Evolutionary conservation across 2,113 vertebrate species (phyloP).

Genomic region (Notarius lentiginosus): DNA sequence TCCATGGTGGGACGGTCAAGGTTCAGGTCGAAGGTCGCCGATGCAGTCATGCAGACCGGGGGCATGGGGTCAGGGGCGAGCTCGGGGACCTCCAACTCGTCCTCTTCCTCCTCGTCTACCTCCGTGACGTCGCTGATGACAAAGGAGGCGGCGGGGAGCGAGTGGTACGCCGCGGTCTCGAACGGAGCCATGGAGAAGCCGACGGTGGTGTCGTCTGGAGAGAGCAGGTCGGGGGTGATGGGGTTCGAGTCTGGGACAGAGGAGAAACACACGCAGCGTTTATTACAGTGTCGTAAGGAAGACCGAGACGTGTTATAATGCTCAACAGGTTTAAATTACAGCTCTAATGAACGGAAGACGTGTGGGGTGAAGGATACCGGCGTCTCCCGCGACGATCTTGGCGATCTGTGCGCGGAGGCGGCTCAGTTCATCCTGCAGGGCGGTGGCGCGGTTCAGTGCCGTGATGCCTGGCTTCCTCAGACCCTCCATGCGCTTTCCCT

Average conservation of each 20-base stretch:
- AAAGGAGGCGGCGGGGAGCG: slow-evolving; percentile 83
- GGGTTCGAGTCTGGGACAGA: slow-evolving; percentile 82
- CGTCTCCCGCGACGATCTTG: slow-evolving; percentile 85
- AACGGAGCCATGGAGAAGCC: slow-evolving; percentile 92
- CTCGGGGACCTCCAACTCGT: slow-evolving; percentile 81
- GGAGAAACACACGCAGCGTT: background rate
- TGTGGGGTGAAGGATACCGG: slow-evolving; percentile 70
- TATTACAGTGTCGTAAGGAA: background rate
- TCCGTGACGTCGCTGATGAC: slow-evolving; percentile 97
- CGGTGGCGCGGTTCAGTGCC: slow-evolving; percentile 87
- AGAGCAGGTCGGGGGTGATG: slow-evolving; percentile 89
- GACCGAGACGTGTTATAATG: background rate
- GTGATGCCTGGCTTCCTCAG: slow-evolving; percentile 90
- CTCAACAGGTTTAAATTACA: background rate
- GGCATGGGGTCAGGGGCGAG: slow-evolving; percentile 81
- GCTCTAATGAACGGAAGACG: too few species aligned
- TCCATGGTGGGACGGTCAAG: slow-evolving; percentile 81
- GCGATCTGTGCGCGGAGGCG: slow-evolving; percentile 92
- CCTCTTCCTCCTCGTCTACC: slow-evolving; percentile 77
- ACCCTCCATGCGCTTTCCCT: slow-evolving; percentile 88
- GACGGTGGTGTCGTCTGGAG: slow-evolving; percentile 89
- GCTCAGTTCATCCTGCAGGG: slow-evolving; percentile 94
- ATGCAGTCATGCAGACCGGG: slow-evolving; percentile 82
- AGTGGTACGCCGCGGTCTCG: slow-evolving; percentile 82
- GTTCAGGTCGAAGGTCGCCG: slow-evolving; percentile 78